Conservation (phyloP, 2,888 invertebrate species). For the Torymus texanus region DNA sequence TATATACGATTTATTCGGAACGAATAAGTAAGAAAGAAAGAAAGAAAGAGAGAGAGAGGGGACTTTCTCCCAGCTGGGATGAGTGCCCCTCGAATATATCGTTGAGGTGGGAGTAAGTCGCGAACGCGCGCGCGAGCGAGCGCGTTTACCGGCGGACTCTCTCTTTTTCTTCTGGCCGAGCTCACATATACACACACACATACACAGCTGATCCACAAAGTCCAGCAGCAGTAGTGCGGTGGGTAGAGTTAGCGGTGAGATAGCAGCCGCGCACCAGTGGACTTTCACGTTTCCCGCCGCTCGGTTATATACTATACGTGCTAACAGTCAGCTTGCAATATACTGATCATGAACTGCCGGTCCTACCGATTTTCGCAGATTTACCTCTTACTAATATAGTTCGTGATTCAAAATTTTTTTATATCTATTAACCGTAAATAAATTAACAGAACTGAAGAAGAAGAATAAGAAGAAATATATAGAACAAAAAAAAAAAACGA, state of each 20-base stretch:
- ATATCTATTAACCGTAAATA: too few relatives aligned
- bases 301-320: not conserved
- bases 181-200: not conserved
- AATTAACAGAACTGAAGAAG: too few relatives aligned
- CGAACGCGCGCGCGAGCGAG: slow-evolving; percentile 55
- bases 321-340: too few relatives aligned
- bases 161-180: slow-evolving; percentile 67
- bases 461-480: too few relatives aligned
- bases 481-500: too few relatives aligned
- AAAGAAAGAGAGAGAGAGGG: not conserved
- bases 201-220: slow-evolving; percentile 70
- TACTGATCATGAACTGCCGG: too few relatives aligned
- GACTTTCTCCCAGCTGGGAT: slow-evolving; percentile 54
- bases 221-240: slow-evolving; percentile 57
- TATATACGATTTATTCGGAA: not conserved
- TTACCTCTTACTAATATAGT: too few relatives aligned
- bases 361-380: too few relatives aligned
- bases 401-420: too few relatives aligned
- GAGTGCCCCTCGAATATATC: slow-evolving; percentile 53
- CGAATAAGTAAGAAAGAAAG: not conserved
- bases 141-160: slow-evolving; percentile 65
- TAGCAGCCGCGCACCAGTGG: slow-evolving; percentile 61
- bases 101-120: not conserved
- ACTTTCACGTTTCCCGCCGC: slow-evolving; percentile 68
- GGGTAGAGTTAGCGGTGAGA: too few relatives aligned